phyloP scores from a whole-genome alignment of 1,140 invertebrate species.

The Ylistrum balloti region DNA sequence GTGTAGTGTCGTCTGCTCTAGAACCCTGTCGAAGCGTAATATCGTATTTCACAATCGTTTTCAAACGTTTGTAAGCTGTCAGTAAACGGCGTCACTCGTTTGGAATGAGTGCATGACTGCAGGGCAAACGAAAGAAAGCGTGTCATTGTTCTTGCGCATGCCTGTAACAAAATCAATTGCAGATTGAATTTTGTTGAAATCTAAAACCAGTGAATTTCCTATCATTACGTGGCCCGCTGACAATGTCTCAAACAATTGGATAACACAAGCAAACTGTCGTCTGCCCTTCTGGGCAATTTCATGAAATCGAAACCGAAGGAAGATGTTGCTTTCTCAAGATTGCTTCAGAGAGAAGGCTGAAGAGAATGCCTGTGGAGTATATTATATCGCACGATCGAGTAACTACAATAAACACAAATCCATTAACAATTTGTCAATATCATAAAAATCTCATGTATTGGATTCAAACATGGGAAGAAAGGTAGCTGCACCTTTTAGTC shows the following conservation, averaged over 20 bases:
- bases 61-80: constrained; percentile 25
- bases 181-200: constrained; percentile 40
- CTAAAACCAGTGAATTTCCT: constrained; percentile 34
- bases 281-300: background rate
- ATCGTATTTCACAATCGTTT: constrained; percentile 8
- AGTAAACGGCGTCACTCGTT: background rate
- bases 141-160: constrained; percentile 18
- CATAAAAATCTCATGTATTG: background rate
- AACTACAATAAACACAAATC: background rate
- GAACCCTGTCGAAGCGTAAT: constrained; percentile 18
- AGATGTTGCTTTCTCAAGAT: background rate
- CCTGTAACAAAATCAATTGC: constrained; percentile 34
- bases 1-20: background rate
- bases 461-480: background rate
- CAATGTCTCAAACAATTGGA: background rate
- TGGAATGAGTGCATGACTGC: constrained; percentile 17
- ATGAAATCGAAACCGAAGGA: background rate
- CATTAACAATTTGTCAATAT: background rate
- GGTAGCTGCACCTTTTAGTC: no score
- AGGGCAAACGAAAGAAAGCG: constrained; percentile 9
- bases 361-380: background rate
- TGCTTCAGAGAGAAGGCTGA: background rate
- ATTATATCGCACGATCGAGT: background rate
- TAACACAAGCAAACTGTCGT: constrained; percentile 23
- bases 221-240: constrained; percentile 23